Percentiles rank a stretch among this genome's conserved stretches.
Conservation (phyloP, 1,140 invertebrate species). For the Lasioglossum baleicum region DNA sequence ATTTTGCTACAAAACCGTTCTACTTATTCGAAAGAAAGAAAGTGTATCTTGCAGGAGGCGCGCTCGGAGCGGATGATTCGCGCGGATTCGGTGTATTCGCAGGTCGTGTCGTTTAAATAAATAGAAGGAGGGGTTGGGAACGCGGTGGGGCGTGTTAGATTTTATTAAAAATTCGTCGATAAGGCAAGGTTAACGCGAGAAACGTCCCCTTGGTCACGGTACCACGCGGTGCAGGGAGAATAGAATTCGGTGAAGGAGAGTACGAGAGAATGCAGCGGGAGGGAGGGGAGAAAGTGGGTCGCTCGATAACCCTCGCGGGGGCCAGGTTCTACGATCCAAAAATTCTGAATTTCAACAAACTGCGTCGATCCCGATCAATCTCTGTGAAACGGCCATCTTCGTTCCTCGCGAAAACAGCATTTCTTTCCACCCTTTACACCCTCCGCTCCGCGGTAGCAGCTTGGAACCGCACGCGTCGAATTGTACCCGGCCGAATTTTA, state of each 20-base stretch:
- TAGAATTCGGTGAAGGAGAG: conserved; percentile 47
- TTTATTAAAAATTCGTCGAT: conserved; percentile 23
- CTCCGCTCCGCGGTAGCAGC: background rate
- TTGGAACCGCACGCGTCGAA: background rate
- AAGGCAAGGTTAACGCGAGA: conserved; percentile 35
- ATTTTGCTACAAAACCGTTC: too few relatives aligned
- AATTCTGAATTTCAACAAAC: conserved; percentile 60
- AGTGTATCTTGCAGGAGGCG: too few relatives aligned
- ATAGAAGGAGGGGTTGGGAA: too few relatives aligned
- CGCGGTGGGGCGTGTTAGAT: background rate
- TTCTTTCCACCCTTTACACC: background rate
- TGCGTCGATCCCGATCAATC: conserved; percentile 9
- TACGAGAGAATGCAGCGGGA: conserved; percentile 31
- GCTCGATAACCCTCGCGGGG: conserved; percentile 64
- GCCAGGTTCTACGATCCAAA: conserved; percentile 47
- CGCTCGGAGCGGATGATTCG: too few relatives aligned
- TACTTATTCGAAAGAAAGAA: too few relatives aligned
- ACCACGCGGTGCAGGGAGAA: conserved; percentile 41
- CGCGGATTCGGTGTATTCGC: too few relatives aligned
- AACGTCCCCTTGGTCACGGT: conserved; percentile 36
- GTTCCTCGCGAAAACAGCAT: too few relatives aligned
- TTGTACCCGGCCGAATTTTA: conserved; percentile 8
- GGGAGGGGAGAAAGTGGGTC: conserved; percentile 67
- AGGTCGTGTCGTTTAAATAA: too few relatives aligned
- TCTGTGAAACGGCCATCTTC: background rate